These are phyloP conservation scores for Pseudomyrmex gracilis DNA, from an alignment of 1,140 invertebrate genomes.

Conservation along the genomic window DNA sequence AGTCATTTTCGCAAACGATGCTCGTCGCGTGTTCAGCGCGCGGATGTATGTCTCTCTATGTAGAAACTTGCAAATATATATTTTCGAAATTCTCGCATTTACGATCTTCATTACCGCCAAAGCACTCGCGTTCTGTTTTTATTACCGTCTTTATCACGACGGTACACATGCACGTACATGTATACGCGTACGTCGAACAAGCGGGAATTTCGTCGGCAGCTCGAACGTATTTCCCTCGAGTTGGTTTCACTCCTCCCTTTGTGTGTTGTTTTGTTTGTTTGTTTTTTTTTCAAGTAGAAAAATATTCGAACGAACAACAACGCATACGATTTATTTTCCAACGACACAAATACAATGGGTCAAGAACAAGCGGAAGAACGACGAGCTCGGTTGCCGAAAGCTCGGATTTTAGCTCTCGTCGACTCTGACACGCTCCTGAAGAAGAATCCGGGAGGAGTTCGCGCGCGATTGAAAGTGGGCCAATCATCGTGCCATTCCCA, in stretches of 20 bases:
- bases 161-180: not conserved
- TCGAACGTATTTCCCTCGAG: not conserved
- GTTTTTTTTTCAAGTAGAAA: conserved; percentile 41
- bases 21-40: not conserved
- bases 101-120: conserved; percentile 8
- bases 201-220: conserved; percentile 16
- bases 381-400: not conserved
- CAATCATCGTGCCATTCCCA: conserved; percentile 27
- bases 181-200: no score
- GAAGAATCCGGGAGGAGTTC: conserved; percentile 10
- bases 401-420: not conserved
- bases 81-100: conserved; percentile 2
- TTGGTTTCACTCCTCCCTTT: not conserved
- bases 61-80: not conserved
- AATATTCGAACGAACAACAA: not conserved
- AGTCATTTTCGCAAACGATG: not conserved
- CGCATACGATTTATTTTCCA: conserved; percentile 44
- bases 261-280: not conserved
- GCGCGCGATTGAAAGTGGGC: conserved; percentile 21
- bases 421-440: not conserved
- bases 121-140: not conserved
- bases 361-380: not conserved
- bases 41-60: not conserved
- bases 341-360: conserved; percentile 12
- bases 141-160: conserved; percentile 1